Base-by-base conservation (phyloP, 2,888 invertebrate genomes). In the Ariolimax columbianus region DNA sequence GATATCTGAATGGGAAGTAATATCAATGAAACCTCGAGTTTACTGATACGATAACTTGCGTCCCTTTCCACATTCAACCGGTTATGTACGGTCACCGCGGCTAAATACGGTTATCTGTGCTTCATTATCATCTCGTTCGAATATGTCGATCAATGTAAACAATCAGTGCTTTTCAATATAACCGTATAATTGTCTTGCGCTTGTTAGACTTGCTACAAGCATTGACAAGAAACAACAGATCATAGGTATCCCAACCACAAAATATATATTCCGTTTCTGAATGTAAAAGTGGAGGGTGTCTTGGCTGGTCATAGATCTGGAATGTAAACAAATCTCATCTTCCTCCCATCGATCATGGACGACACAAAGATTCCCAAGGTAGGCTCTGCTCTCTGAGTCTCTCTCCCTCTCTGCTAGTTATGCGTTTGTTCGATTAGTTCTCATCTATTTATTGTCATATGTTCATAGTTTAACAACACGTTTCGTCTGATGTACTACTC, bases 1-100 rank as follows among this genome's bases (percentile, higher is more conserved):
- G n/a, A n/a, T n/a, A n/a, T n/a, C n/a, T n/a, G n/a, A n/a, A n/a
- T n/a, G n/a, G n/a, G n/a, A n/a, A 33, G n/a, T 68, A 68, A 30
- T n/a, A 33, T 9, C 23, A 68, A 68, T 68, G 68, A 68, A 26
- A 68, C 68, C 68, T 68, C n/a, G n/a, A n/a, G n/a, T n/a, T n/a
- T n/a, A n/a, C n/a, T n/a, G n/a, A n/a, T n/a, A n/a, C n/a, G n/a
- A n/a, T n/a, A n/a, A n/a, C n/a, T n/a, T n/a, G n/a, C n/a, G n/a
- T n/a, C n/a, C n/a, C n/a, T n/a, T n/a, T n/a, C n/a, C n/a, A n/a
- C n/a, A n/a, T n/a, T n/a, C n/a, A n/a, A n/a, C n/a, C 68, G 68
- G 68, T 68, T 68, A 30, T 68, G 68, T 68, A 14, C 68, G 68
- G 9, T 33, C n/a, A n/a, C n/a, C 17, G 7, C 47, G 47, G 7